Evolutionary conservation across 2,888 invertebrate species (phyloP), one percentile per base, ranked within the genome.

Genomic region (Phanerotoma sp.): DNA sequence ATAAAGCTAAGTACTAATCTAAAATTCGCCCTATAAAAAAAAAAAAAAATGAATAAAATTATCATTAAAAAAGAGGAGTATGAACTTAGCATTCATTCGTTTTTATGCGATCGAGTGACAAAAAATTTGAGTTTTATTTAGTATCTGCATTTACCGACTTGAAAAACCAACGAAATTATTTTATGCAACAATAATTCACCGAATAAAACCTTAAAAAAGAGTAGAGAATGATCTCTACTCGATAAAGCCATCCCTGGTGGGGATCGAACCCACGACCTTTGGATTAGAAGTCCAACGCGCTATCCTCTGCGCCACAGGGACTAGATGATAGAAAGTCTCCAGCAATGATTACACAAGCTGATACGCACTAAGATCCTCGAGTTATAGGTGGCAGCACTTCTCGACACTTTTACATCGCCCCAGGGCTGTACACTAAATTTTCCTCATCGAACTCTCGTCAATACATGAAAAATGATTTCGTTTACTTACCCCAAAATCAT

Each of bases 231-330:
- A 1, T 16, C 5, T 16, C 28, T 11, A 38, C 28, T 28, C 33
- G 15, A 20, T n/a, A 38, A 7, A 13, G 28, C 11, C 63, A 64
- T 63, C 63, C 63, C 64, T 64, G 62, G 64, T 59, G 64, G 64
- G 64, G 64, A 64, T 64, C 64, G 63, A 64, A 64, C 64, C 63
- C 64, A 60, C 64, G 64, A 64, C 64, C 64, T 64, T 64, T 62
- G 64, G 64, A 64, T 64, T 64, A 64, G 61, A 64, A 62, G 62
- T 64, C 64, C 64, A 64, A 64, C 64, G 64, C 62, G 64, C 64
- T 62, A 64, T 64, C 62, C 64, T 64, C 61, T 64, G 64, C 64
- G 64, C 64, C 62, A 64, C 62, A 64, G 64, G 64, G 62, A 64
- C 64, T 22, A 4, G 37, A 30, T 49, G 18, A 10, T 15, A 13